These are phyloP conservation scores for Gymnoscopelus braueri DNA, from an alignment of 2,797 vertebrate genomes.

Conservation along the genomic window DNA sequence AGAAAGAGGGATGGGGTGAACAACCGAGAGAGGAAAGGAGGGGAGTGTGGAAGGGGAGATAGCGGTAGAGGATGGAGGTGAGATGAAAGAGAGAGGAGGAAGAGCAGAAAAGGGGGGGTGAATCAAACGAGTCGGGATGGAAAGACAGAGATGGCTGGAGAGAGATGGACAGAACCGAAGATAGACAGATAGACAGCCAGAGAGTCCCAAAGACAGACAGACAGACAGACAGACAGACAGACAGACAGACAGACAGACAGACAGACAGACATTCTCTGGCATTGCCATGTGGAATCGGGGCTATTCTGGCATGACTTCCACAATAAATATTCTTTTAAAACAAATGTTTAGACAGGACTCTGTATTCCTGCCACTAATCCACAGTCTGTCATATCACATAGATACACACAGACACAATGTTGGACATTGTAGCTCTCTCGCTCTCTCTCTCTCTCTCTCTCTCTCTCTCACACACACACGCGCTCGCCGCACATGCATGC, in stretches of 20 bases:
- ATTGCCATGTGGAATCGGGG: conserved; percentile 53
- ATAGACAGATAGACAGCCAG: too few species aligned
- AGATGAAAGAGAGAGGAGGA: too few species aligned
- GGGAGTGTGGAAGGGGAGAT: not conserved
- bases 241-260: conserved; percentile 13
- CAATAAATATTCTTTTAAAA: conserved; percentile 61
- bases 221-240: conserved; percentile 18
- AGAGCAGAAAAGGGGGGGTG: not conserved
- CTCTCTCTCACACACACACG: too few species aligned
- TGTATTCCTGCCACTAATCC: conserved; percentile 56
- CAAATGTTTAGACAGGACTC: conserved; percentile 70
- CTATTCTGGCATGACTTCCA: conserved; percentile 47
- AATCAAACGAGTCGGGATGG: conserved; percentile 1
- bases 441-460: too few species aligned
- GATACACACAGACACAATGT: conserved; percentile 8
- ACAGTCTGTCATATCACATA: conserved; percentile 46
- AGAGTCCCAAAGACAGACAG: not conserved
- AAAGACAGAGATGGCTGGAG: conserved; percentile 33
- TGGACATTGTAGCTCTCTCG: not conserved
- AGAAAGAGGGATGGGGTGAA: not conserved
- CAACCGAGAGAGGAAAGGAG: not conserved
- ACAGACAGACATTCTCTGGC: conserved; percentile 20
- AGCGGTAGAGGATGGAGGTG: not conserved
- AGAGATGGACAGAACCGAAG: conserved; percentile 22
- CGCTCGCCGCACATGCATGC: too few species aligned